Evolutionary conservation across 2,113 vertebrate genomes (phyloP).

Genomic region (Ivindomyrus marchei): DNA sequence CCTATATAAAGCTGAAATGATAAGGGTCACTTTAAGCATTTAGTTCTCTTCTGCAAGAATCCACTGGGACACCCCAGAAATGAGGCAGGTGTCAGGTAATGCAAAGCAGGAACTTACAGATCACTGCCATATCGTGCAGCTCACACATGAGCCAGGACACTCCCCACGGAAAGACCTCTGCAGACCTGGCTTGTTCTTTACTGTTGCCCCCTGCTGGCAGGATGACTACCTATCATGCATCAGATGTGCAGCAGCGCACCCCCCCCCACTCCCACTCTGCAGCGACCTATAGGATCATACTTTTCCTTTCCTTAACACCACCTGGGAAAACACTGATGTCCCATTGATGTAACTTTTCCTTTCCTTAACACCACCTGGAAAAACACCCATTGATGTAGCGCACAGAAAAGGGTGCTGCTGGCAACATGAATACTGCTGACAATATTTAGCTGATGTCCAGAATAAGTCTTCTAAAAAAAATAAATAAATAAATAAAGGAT

Average conservation of each 20-base stretch:
- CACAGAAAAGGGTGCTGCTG: background rate
- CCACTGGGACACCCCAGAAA: background rate
- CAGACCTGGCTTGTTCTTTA: background rate
- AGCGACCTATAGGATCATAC: background rate
- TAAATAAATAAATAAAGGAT: background rate
- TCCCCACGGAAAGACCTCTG: background rate
- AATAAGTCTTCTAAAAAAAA: background rate
- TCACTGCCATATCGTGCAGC: background rate
- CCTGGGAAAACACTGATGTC: background rate
- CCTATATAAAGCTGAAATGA: background rate
- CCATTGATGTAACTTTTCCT: background rate
- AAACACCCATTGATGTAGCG: background rate
- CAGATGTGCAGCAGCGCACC: background rate
- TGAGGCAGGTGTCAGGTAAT: background rate
- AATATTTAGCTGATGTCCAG: background rate
- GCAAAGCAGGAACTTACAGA: background rate
- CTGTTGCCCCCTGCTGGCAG: background rate
- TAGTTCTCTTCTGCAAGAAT: background rate
- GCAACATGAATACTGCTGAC: background rate
- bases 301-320: background rate
- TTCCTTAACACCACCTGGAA: background rate
- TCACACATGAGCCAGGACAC: background rate
- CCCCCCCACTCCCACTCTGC: background rate
- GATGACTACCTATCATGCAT: background rate
- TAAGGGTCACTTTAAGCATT: background rate